These are phyloP conservation scores for Chaetops frenatus DNA, from an alignment of 2,113 vertebrate genomes.

Conservation along the genomic window DNA sequence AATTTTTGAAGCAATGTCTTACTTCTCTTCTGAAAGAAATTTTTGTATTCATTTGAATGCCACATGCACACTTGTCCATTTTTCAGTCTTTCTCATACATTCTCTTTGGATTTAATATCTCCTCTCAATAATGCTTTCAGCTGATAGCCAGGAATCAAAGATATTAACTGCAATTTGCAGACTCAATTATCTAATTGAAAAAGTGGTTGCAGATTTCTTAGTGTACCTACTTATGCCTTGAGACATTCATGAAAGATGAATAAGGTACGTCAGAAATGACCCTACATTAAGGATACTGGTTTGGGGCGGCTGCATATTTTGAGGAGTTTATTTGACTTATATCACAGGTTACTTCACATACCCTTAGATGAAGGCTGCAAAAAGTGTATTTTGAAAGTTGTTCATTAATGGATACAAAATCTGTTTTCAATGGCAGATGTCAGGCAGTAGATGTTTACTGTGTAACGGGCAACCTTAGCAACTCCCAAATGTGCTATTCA, in stretches of 20 bases:
- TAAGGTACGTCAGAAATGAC: neutral
- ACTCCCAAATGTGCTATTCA: neutral
- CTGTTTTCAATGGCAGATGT: neutral
- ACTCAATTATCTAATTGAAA: neutral
- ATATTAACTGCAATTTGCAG: neutral
- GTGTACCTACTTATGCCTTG: neutral
- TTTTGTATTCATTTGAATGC: neutral
- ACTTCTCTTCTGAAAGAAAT: neutral
- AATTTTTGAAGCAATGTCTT: neutral
- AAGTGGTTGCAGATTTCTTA: neutral
- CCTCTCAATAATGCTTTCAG: neutral
- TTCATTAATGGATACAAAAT: neutral
- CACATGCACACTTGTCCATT: neutral
- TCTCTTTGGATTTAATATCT: neutral
- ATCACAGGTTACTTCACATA: neutral
- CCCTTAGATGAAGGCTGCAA: neutral
- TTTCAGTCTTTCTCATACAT: neutral
- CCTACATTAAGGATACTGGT: neutral
- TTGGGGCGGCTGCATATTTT: neutral
- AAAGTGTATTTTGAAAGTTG: neutral
- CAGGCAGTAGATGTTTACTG: neutral
- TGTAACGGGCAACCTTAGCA: neutral
- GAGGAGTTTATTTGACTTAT: neutral
- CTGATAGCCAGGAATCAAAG: neutral
- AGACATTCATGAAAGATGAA: slow-evolving; percentile 21